These are phyloP conservation scores for Planococcus citri DNA, from an alignment of 1,140 invertebrate species.

Conservation along the genomic window DNA sequence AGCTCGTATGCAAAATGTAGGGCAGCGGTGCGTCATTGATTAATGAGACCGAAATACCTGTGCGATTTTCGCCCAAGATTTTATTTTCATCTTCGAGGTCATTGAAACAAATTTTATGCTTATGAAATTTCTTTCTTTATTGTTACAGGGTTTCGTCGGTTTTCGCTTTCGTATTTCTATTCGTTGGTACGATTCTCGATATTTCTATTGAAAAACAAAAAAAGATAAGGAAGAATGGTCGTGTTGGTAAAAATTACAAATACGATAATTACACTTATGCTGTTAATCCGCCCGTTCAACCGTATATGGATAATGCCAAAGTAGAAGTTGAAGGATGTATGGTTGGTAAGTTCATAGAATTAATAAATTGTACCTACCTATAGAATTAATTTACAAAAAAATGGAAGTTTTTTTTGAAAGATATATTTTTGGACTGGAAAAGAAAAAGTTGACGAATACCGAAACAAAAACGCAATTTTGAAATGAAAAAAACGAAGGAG, in stretches of 20 bases:
- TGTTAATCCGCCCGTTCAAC: conserved; percentile 20
- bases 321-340: conserved; percentile 21
- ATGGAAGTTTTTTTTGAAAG: too few species aligned
- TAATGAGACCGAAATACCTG: too few species aligned
- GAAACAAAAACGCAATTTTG: too few species aligned
- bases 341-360: background rate
- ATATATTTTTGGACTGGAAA: too few species aligned
- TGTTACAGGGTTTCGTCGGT: conserved; percentile 43
- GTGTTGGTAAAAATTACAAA: conserved; percentile 15
- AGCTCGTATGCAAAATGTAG: too few species aligned
- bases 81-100: too few species aligned
- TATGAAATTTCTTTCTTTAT: conserved; percentile 26
- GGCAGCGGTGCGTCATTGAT: too few species aligned
- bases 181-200: conserved; percentile 40
- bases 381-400: background rate
- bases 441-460: too few species aligned
- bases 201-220: conserved; percentile 32
- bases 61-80: too few species aligned
- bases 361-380: background rate
- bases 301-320: conserved; percentile 18
- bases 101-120: too few species aligned
- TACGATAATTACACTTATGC: conserved; percentile 25
- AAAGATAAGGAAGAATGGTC: background rate
- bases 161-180: conserved; percentile 42
- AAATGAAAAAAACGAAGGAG: too few species aligned